Evolutionary conservation across 1,140 invertebrate species (phyloP), one percentile per base, ranked within the genome.

Genomic region (Antheraea pernyi): DNA sequence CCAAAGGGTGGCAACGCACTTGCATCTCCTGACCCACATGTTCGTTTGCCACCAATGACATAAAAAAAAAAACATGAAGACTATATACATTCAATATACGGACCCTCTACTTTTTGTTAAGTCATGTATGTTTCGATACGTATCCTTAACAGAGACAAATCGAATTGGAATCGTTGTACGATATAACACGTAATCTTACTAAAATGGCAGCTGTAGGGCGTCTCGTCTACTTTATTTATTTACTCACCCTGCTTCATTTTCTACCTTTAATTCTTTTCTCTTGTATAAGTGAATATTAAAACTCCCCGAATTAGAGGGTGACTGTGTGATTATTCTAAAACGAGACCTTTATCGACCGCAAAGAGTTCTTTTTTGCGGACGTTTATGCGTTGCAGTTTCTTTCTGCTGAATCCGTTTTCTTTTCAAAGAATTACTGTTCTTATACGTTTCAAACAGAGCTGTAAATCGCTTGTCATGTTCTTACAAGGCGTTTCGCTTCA

Each of bases 201-300:
- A 82, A 85, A 85, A 83, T 82, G 69, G 81, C 60, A 75, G 75
- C 73, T 68, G 66, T 62, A 67, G 77, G 39, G 68, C 68, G 72
- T 72, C 60, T 74, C 53, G 63, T 73, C 67, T 69, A 68, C 61
- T 72, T 91, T 89, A 89, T 85, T 91, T 91, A 91, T 91, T 90
- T 83, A 89, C 77, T 79, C 73, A 74, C 80, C 85, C 83, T 86
- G 80, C 81, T 85, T 89, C 86, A 89, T 89, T 91, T 83, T 87
- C 85, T 84, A 83, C 75, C 76, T 77, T 88, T 90, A 91, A 90
- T 90, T 90, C 86, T 88, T 88, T 89, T 83, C 84, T 85, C 83
- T 78, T 82, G 83, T 85, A 81, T 84, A 90, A 90, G 83, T 90
- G 85, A 91, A 91, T 90, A 90, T 88, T 91, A 88, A 91, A 90